Evolutionary conservation across 2,797 vertebrate species (phyloP).

Genomic region (Anas flavirostris): DNA sequence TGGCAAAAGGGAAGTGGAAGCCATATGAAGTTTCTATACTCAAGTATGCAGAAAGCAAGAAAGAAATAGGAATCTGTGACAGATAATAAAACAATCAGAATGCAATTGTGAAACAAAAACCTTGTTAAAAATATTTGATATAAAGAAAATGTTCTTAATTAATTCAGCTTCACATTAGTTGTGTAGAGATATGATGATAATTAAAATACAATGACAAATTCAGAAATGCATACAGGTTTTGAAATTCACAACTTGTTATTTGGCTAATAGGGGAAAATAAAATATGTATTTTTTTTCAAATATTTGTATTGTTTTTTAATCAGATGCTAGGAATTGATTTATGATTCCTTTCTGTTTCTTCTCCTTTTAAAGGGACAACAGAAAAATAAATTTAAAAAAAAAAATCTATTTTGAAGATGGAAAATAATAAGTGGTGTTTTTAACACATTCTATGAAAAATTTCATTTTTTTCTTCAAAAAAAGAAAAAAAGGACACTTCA

Average conservation of each 20-base stretch:
- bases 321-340: neutral
- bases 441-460: neutral
- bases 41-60: neutral
- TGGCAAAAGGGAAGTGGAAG: neutral
- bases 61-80: neutral
- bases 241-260: neutral
- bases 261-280: neutral
- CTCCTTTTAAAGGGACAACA: neutral
- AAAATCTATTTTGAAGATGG: neutral
- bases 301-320: neutral
- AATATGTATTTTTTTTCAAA: neutral
- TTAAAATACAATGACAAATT: neutral
- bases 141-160: neutral
- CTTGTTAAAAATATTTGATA: neutral
- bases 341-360: neutral
- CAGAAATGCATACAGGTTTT: neutral
- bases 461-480: neutral
- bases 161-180: neutral
- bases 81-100: neutral
- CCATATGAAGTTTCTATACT: neutral
- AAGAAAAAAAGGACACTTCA: rapidly evolving
- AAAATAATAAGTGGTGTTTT: neutral
- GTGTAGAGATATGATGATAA: neutral
- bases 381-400: neutral
- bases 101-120: neutral